A percentile compares a stretch with the other conserved stretches of the same genome.
Conservation (phyloP, 2,797 vertebrate genomes). For the Molossus molossus region DNA sequence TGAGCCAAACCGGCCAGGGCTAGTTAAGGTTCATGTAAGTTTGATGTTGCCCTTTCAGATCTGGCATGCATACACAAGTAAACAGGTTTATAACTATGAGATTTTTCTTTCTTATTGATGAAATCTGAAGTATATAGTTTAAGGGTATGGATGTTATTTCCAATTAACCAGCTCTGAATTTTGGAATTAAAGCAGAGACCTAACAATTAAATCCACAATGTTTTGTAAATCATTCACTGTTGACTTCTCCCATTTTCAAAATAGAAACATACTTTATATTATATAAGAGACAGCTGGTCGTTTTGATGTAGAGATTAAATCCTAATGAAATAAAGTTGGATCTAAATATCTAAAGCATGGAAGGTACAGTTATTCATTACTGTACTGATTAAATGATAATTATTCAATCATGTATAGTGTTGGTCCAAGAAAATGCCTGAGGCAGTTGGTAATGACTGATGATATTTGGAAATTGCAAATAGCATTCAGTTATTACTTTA, state of each 20-base stretch:
- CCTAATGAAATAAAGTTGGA: constrained; percentile 90
- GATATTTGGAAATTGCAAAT: constrained; percentile 84
- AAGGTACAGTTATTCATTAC: constrained; percentile 85
- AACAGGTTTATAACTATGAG: constrained; percentile 57
- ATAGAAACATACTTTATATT: constrained; percentile 88
- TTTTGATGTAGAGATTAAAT: constrained; percentile 90
- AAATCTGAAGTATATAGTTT: constrained; percentile 67
- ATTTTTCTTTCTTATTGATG: constrained; percentile 71
- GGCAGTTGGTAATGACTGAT: constrained; percentile 81
- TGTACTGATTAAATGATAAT: constrained; percentile 87
- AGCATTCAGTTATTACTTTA: constrained; percentile 83
- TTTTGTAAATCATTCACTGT: constrained; percentile 86
- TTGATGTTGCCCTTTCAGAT: constrained; percentile 58
- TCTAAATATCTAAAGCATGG: constrained; percentile 86
- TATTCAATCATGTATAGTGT: constrained; percentile 77
- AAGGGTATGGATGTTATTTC: constrained; percentile 80
- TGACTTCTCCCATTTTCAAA: constrained; percentile 88
- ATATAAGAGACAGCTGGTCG: constrained; percentile 89
- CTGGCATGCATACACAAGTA: constrained; percentile 50
- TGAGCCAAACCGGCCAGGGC: too few relatives aligned
- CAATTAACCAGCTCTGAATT: constrained; percentile 72
- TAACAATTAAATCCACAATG: constrained; percentile 87
- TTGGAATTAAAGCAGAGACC: constrained; percentile 78
- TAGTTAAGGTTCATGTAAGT: constrained; percentile 14
- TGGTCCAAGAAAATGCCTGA: constrained; percentile 82